Evolutionary conservation across 2,888 invertebrate species (phyloP).

Genomic region (Hirtodrosophila trivittata): DNA sequence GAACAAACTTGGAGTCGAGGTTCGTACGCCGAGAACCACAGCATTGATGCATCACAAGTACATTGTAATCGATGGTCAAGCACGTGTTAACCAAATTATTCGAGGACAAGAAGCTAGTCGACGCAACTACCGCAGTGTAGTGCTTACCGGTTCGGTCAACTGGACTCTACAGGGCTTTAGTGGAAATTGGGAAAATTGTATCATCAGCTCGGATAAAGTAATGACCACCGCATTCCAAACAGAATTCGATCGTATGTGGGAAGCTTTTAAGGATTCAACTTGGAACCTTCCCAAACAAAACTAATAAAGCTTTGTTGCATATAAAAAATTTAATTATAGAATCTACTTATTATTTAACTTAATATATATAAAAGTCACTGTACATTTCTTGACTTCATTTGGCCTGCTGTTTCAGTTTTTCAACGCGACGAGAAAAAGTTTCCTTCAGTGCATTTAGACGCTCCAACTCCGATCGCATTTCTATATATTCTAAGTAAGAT

Average conservation of each 20-base stretch:
- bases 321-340: neutral
- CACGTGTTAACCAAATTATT: slow-evolving; percentile 44
- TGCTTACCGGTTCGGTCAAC: slow-evolving; percentile 79
- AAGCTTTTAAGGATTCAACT: slow-evolving; percentile 39
- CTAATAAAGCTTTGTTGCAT: neutral
- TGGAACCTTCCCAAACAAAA: slow-evolving; percentile 1
- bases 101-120: slow-evolving; percentile 3
- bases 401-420: slow-evolving; percentile 66
- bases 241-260: slow-evolving; percentile 82
- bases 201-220: slow-evolving; percentile 69
- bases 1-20: slow-evolving; percentile 57
- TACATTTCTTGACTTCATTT: slow-evolving; percentile 28
- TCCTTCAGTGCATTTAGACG: slow-evolving; percentile 70
- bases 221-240: slow-evolving; percentile 60
- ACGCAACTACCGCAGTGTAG: slow-evolving; percentile 33
- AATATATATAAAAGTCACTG: too few relatives aligned
- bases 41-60: slow-evolving; percentile 83
- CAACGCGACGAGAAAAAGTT: slow-evolving; percentile 48
- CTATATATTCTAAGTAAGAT: slow-evolving; percentile 76
- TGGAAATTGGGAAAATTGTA: slow-evolving; percentile 82
- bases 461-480: slow-evolving; percentile 70
- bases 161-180: slow-evolving; percentile 80
- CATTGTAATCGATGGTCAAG: slow-evolving; percentile 76
- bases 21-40: slow-evolving; percentile 69
- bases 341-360: too few relatives aligned